Base-by-base conservation (phyloP, 2,113 vertebrate genomes). In the Myrmophylax atrothorax region DNA sequence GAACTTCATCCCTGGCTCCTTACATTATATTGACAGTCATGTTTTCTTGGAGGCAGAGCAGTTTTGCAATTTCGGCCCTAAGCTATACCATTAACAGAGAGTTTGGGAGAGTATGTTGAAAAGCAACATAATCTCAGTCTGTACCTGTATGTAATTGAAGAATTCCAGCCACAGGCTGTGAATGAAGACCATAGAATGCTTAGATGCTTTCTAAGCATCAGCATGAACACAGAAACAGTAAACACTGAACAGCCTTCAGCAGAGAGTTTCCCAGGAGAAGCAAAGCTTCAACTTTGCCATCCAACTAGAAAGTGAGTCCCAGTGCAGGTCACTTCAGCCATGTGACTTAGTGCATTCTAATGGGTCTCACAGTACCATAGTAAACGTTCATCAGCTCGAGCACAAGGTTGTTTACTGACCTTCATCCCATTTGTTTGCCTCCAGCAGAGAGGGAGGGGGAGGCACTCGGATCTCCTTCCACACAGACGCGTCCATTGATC, bases 291-390 rank as follows among this genome's bases (percentile, higher is more conserved):
- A 5, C 46, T 80, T 14, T 42, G 63, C 18, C 46, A 23, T 12
- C 40, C 8, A 18, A 47, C 3, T 33, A 13, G 62, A 15, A 5
- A 18, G 35, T 5, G 6, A 33, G 25, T 15, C 14, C 26, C 56
- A 22, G 9, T 14, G 24, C 49, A 25, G 37, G 4, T 18, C 10
- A 7, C 5, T 2, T 4, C 7, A 50, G 42, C 13, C 37, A 7
- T 10, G 9, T 18, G 1, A n/a, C 40, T 10, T 35, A 1, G 12
- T 0, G 12, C 1, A 0, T 50, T 67, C 55, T 12, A 20, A 15
- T 0, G 4, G 8, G 19, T 38, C 31, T 75, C 52, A 3, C 29
- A 12, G 14, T 35, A 10, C 23, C 4, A 1, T 0, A 6, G 14
- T 1, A 1, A 37, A 31, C 0, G 28, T 14, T 13, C 42, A 18